Evolutionary conservation across 2,113 vertebrate genomes (phyloP).

Genomic region (Eretmochelys imbricata): DNA sequence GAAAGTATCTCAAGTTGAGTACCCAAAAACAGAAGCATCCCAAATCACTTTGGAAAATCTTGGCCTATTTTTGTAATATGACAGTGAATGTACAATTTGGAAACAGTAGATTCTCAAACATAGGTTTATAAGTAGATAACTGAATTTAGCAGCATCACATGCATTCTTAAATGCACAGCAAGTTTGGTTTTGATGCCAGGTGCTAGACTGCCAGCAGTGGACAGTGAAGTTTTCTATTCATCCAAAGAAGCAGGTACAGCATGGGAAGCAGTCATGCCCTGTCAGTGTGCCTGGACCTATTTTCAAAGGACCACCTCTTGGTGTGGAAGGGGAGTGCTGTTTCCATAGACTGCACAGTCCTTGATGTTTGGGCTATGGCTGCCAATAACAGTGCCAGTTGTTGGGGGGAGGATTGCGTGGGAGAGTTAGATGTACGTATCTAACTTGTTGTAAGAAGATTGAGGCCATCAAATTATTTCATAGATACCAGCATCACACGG

Average conservation of each 20-base stretch:
- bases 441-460: neutral
- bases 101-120: conserved; percentile 38
- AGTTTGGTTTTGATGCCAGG: conserved; percentile 62
- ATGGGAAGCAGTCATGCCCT: conserved; percentile 4
- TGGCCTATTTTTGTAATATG: conserved; percentile 55
- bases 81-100: neutral
- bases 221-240: conserved; percentile 60
- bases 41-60: conserved; percentile 49
- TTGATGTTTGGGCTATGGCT: neutral
- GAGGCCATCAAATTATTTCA: neutral
- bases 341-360: neutral
- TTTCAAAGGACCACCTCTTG: conserved; percentile 11
- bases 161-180: conserved; percentile 3
- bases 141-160: neutral
- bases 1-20: neutral
- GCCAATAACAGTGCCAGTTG: neutral
- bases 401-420: neutral
- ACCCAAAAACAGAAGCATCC: neutral
- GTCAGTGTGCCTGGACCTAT: conserved; percentile 40
- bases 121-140: conserved; percentile 45
- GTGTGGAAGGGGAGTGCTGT: conserved; percentile 55
- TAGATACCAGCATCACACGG: neutral
- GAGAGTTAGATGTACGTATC: neutral
- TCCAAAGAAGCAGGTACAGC: conserved; percentile 53
- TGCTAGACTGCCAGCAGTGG: conserved; percentile 58